Conservation (phyloP, 2,888 invertebrate genomes). For the Mesopsocus fuscifrons region DNA sequence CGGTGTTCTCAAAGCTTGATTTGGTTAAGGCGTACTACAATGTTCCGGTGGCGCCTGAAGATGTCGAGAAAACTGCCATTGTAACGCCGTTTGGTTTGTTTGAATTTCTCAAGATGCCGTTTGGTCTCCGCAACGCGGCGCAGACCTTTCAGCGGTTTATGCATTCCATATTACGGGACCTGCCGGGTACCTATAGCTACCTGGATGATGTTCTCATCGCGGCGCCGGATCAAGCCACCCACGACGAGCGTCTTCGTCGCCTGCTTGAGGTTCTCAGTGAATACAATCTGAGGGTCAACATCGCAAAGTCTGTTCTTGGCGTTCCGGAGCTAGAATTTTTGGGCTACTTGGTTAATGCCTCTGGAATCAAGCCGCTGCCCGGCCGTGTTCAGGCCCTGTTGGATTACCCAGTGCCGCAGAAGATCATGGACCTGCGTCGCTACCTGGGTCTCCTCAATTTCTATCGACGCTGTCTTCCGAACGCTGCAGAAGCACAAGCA, state of each 20-base stretch:
- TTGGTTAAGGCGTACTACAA: conserved; percentile 22
- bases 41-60: conserved; percentile 21
- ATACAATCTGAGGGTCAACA: conserved; percentile 20
- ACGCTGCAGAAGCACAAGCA: conserved; percentile 13
- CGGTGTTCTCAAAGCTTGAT: conserved; percentile 20
- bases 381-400: conserved; percentile 20
- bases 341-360: conserved; percentile 16
- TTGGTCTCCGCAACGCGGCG: conserved; percentile 24
- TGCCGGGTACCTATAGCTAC: too few relatives aligned
- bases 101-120: conserved; percentile 22
- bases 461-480: conserved; percentile 13
- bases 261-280: conserved; percentile 16
- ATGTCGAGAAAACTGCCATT: conserved; percentile 24
- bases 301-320: conserved; percentile 20
- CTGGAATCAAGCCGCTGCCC: conserved; percentile 20
- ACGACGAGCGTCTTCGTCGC: conserved; percentile 14
- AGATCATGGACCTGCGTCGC: conserved; percentile 11
- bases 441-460: conserved; percentile 15
- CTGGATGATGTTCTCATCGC: conserved; percentile 18
- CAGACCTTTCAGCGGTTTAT: conserved; percentile 23
- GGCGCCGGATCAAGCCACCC: conserved; percentile 15
- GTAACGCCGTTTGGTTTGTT: conserved; percentile 23
- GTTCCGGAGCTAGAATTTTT: conserved; percentile 17
- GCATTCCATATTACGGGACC: too few relatives aligned
- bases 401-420: conserved; percentile 16